These are phyloP conservation scores for Catharus bicknelli DNA, from an alignment of 2,113 vertebrate genomes.

Conservation along the genomic window DNA sequence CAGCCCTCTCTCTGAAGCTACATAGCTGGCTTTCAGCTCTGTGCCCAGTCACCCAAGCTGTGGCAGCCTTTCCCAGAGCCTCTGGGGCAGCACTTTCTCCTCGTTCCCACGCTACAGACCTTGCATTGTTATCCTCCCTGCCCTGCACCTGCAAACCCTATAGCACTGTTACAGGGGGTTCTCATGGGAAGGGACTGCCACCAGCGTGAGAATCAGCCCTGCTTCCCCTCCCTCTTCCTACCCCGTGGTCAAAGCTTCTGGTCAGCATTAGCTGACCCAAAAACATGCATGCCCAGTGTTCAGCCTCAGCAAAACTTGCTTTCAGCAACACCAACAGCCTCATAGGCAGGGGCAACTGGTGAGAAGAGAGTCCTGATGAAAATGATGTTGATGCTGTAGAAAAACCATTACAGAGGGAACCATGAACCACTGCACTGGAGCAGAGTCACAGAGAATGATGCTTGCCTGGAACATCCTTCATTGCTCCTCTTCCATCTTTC, in stretches of 20 bases:
- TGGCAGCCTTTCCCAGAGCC: slow-evolving; percentile 40
- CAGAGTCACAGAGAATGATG: background rate
- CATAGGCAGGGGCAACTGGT: background rate
- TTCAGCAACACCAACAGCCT: background rate
- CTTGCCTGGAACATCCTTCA: background rate
- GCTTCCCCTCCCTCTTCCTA: background rate
- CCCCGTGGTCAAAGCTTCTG: background rate
- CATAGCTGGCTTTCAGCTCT: background rate
- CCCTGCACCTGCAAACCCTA: slow-evolving; percentile 15
- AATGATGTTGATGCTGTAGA: background rate
- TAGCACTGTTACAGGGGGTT: background rate
- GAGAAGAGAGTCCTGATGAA: background rate
- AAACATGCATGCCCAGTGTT: fast-evolving
- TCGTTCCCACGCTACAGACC: slow-evolving; percentile 40
- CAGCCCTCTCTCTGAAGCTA: background rate
- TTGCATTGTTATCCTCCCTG: background rate
- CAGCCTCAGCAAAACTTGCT: background rate
- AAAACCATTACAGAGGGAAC: background rate
- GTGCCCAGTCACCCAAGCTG: background rate
- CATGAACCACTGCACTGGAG: background rate
- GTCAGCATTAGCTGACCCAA: background rate
- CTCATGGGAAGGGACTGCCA: slow-evolving; percentile 28
- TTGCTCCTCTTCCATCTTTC: background rate
- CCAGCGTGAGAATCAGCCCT: slow-evolving; percentile 14
- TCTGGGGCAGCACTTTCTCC: background rate